Conservation (phyloP, 1,140 invertebrate species). For the Sminthurinus signatus region DNA sequence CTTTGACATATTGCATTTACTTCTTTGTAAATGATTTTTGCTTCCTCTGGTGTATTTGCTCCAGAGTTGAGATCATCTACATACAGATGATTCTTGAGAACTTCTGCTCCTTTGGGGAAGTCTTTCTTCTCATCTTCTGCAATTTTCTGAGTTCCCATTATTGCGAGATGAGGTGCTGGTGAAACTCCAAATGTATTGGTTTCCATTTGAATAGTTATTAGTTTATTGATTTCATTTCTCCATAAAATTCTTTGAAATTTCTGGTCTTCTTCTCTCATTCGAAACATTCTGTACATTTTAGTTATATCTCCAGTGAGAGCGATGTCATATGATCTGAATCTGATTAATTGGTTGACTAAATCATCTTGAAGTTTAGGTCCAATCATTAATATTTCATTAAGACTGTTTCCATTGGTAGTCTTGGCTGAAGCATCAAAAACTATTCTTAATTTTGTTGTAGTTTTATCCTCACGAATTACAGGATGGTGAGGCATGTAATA, state of each 20-base stretch:
- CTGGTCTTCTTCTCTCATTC: constrained; percentile 42
- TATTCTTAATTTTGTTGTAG: constrained; percentile 44
- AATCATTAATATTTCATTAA: constrained; percentile 46
- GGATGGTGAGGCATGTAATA: constrained; percentile 8
- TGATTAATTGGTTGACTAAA: constrained; percentile 34
- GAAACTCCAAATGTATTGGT: too few relatives aligned
- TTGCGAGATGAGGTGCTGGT: constrained; percentile 31
- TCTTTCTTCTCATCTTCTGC: background rate
- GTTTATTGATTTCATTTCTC: constrained; percentile 40
- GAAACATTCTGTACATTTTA: constrained; percentile 48
- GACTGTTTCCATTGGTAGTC: constrained; percentile 43
- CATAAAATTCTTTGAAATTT: constrained; percentile 48
- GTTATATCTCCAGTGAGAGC: constrained; percentile 45
- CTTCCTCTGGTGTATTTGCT: constrained; percentile 41
- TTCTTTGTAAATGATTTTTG: constrained; percentile 27
- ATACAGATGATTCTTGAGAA: constrained; percentile 29
- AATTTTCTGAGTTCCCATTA: constrained; percentile 18
- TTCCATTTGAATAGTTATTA: constrained; percentile 40
- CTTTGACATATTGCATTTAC: background rate
- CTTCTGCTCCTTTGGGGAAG: constrained; percentile 17
- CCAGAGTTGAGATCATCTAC: constrained; percentile 49
- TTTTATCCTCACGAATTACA: constrained; percentile 40
- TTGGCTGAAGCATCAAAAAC: constrained; percentile 46
- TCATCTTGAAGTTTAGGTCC: constrained; percentile 41
- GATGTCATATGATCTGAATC: constrained; percentile 38